Percentiles rank a stretch among this genome's conserved stretches.
Evolutionary conservation across 2,113 vertebrate genomes (phyloP).

Genomic region (Dermatemys mawii): DNA sequence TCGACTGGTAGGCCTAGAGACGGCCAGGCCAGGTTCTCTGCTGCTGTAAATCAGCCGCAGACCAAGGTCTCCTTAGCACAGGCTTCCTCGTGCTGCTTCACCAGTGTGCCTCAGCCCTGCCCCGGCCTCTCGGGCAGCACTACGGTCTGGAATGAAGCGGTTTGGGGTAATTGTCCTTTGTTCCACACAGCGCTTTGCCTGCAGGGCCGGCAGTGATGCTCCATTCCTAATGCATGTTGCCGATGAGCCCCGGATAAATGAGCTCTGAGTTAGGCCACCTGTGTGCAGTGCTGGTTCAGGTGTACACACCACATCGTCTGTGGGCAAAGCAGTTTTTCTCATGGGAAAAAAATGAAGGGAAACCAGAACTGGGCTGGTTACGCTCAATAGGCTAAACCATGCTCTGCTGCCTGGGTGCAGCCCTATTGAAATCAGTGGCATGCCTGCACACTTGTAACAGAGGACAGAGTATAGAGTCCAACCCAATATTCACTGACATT

Average conservation of each 20-base stretch:
- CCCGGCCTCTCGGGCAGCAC: not conserved
- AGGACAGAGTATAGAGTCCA: not conserved
- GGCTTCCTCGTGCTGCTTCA: too few relatives aligned
- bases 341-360: not conserved
- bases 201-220: not conserved
- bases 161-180: not conserved
- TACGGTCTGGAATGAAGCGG: not conserved
- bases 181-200: not conserved
- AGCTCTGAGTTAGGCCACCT: not conserved
- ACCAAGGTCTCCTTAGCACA: too few relatives aligned
- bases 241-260: not conserved
- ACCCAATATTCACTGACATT: not conserved
- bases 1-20: not conserved
- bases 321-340: not conserved
- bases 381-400: not conserved
- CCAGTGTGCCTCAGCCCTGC: not conserved
- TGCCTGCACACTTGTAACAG: not conserved
- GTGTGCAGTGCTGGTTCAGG: too few relatives aligned
- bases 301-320: not conserved
- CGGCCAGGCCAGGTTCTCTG: too few relatives aligned
- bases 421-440: not conserved
- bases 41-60: too few relatives aligned
- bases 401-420: not conserved
- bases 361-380: not conserved
- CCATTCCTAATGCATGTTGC: not conserved